Evolutionary conservation across 2,797 vertebrate species (phyloP), one percentile per base, ranked within the genome.

Genomic region (Luscinia luscinia): DNA sequence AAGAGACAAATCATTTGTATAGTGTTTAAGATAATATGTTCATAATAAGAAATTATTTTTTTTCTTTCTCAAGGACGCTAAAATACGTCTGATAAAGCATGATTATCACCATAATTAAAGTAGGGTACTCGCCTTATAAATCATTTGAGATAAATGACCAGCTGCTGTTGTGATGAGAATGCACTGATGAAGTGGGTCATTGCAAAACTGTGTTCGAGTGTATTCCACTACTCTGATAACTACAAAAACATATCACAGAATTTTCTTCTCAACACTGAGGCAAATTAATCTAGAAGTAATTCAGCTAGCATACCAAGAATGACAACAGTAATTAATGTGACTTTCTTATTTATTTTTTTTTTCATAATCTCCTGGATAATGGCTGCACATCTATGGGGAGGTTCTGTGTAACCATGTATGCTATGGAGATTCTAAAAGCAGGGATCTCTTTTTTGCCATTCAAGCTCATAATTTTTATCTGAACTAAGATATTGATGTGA

Each of bases 31-130:
- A 36, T 84, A 62, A 92, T 77, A 81, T n/a, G 11, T 28, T 51
- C n/a, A 46, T 89, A 82, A 85, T 90, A 66, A 84, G 80, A 59
- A 30, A 67, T 28, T 30, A 28, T 27, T 89, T 82, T 92, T 92
- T 93, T 90, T 85, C 80, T 94, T 81, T 89, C 69, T 88, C 23
- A 57, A 57, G 30, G 16, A 81, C 45, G 10, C 36, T 93, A 88
- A 97, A 93, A 95, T 67, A 15, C 13, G 10, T 84, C 88, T 72
- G 91, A 95, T 92, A 97, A 94, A 93, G 91, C 58, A 51, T 75
- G 23, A 85, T 70, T 86, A 89, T 81, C 54, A 48, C 86, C 74
- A 85, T 81, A 69, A 93, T 77, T 96, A 89, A 86, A 94, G 52
- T 45, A 74, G 28, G 36, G 14, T 94, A 73, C 30, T 93, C 94